Conservation (phyloP, 1,140 invertebrate genomes). For the Andrena cerasifolii region DNA sequence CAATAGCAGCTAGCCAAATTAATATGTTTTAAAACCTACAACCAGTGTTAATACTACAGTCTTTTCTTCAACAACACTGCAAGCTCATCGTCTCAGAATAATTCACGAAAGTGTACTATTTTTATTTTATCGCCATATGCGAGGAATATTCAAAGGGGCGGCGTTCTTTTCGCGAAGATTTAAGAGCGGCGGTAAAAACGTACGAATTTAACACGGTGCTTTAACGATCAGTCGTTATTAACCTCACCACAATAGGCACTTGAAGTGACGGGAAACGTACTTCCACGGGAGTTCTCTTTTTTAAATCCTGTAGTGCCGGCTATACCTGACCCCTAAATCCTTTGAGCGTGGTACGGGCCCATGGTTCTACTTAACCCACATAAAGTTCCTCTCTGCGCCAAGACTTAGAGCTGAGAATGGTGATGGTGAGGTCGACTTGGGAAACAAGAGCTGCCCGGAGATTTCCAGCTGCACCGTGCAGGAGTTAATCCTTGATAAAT, state of each 20-base stretch:
- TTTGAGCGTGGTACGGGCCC: slow-evolving; percentile 60
- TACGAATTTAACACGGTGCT: slow-evolving; percentile 37
- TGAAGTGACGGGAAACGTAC: slow-evolving; percentile 36
- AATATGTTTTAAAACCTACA: too few species aligned
- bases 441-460: slow-evolving; percentile 56
- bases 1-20: too few species aligned
- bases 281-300: slow-evolving; percentile 20
- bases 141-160: background rate
- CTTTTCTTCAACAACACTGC: too few species aligned
- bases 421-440: slow-evolving; percentile 63
- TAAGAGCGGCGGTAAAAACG: background rate
- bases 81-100: too few species aligned
- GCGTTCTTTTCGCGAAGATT: background rate
- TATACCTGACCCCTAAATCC: slow-evolving; percentile 63
- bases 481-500: slow-evolving; percentile 76
- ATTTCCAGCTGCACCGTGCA: slow-evolving; percentile 65
- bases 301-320: slow-evolving; percentile 38
- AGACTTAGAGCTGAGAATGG: slow-evolving; percentile 64
- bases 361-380: slow-evolving; percentile 71
- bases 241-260: slow-evolving; percentile 42
- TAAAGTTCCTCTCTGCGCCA: slow-evolving; percentile 60
- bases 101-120: too few species aligned
- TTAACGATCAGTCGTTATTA: slow-evolving; percentile 50
- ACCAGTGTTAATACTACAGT: too few species aligned
- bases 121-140: background rate